These are phyloP conservation scores for Cottus gobio DNA, from an alignment of 2,113 vertebrate species.

Conservation along the genomic window DNA sequence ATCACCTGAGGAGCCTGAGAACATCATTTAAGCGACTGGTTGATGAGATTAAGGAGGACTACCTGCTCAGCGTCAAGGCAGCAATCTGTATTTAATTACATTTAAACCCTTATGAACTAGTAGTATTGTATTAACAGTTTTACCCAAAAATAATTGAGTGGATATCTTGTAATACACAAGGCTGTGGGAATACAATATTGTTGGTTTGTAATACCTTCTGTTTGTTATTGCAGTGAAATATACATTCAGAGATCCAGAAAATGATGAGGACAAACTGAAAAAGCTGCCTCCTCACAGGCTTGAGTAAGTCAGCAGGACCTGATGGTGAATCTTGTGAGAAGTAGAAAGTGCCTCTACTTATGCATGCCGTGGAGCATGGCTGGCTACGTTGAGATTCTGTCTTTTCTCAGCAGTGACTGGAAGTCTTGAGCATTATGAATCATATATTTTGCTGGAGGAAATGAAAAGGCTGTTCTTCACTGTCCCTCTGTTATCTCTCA, in stretches of 20 bases:
- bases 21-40: slow-evolving; percentile 75
- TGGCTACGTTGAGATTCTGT: background rate
- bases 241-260: slow-evolving; percentile 84
- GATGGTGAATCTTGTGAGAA: background rate
- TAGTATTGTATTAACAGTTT: background rate
- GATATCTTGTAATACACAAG: background rate
- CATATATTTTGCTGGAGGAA: background rate
- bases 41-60: slow-evolving; percentile 89
- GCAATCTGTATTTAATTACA: slow-evolving; percentile 83
- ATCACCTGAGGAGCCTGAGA: slow-evolving; percentile 77
- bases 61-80: slow-evolving; percentile 87
- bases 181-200: background rate
- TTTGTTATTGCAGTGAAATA: slow-evolving; percentile 85
- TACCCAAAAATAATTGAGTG: background rate
- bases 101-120: background rate
- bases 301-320: slow-evolving; percentile 82
- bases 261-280: slow-evolving; percentile 72
- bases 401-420: background rate
- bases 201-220: background rate
- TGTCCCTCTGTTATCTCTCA: background rate
- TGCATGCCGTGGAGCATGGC: background rate
- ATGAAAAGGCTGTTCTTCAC: background rate
- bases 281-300: slow-evolving; percentile 81
- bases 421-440: background rate
- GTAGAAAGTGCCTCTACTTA: background rate